Evolutionary conservation across 2,888 invertebrate genomes (phyloP), one percentile per base, ranked within the genome.

Genomic region (Carcina quercana): DNA sequence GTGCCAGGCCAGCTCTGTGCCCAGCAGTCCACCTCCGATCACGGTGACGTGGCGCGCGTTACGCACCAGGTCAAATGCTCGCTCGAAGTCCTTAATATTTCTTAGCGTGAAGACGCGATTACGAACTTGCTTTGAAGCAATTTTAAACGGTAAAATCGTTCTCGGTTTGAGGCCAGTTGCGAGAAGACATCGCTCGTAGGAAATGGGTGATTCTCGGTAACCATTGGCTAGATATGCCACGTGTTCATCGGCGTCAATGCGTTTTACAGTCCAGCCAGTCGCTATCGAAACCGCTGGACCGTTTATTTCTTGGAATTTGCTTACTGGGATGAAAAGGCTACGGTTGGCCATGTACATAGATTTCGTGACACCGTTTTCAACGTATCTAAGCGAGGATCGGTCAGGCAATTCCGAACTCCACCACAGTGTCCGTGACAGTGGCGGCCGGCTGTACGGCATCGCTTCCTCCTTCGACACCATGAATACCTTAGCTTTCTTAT

Each of bases 371-470:
- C n/a, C n/a, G n/a, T n/a, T 57, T 20, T 60, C 51, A 1, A 75
- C 5, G 31, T 69, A 83, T 29, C 53, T 40, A 1, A 82, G 54
- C 0, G 12, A 56, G 7, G 35, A 42, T 0, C 69, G 7, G 14
- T 82, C 64, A 0, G 82, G 82, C 2, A 78, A 75, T 0, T 70
- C 66, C 0, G 41, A 25, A 40, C 76, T 80, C 60, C 67, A 75
- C 80, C 80, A 80, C 75, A 80, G 75, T 21, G 53, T 42, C 21
- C 76, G 75, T 0, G 73, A 65, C 59, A 83, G 52, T n/a, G 73
- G 75, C n/a, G 58, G 60, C 7, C 65, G 57, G 1, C 28, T 28
- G 42, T 83, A 83, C 2, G 82, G 82, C 6, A 69, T 1, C 0
- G 42, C 34, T 34, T 83, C 82, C 35, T 83, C 82, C 40, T 61